Conservation (phyloP, 1,140 invertebrate species). For the Micrasema minimum region DNA sequence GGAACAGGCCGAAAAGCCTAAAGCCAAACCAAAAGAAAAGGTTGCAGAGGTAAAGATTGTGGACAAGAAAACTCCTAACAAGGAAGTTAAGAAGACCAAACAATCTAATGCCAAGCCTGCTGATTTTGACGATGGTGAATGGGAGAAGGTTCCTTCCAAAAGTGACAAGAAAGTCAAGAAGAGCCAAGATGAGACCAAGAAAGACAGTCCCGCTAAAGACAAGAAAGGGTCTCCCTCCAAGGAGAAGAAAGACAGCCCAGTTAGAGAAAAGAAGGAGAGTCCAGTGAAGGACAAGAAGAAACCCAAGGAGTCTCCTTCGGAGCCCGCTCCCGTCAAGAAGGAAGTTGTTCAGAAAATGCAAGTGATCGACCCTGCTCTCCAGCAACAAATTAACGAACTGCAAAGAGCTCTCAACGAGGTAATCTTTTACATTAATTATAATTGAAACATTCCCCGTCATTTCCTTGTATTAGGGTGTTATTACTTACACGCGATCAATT, state of each 20-base stretch:
- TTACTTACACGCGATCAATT: no score
- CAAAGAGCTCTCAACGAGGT: constrained; percentile 65
- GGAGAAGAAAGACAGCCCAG: constrained; percentile 62
- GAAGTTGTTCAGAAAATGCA: constrained; percentile 44
- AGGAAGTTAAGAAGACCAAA: constrained; percentile 67
- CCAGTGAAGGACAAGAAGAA: constrained; percentile 38
- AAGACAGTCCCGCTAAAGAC: constrained; percentile 66
- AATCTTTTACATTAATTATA: background rate
- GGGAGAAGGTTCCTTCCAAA: constrained; percentile 77
- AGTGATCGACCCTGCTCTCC: constrained; percentile 60
- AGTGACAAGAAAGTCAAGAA: constrained; percentile 73
- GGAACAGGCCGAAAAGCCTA: constrained; percentile 49
- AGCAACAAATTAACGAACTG: constrained; percentile 64
- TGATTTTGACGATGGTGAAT: constrained; percentile 79
- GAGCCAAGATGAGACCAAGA: constrained; percentile 67
- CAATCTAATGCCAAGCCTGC: constrained; percentile 73
- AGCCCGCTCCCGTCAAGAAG: constrained; percentile 58
- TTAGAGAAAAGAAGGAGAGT: constrained; percentile 59
- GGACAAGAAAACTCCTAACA: constrained; percentile 61
- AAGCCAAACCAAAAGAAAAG: constrained; percentile 54
- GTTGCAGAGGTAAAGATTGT: constrained; percentile 56
- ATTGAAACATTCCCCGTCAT: no score
- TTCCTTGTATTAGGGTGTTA: no score
- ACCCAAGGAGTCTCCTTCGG: constrained; percentile 47
- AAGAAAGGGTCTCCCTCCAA: constrained; percentile 68